Evolutionary conservation across 2,797 vertebrate genomes (phyloP).

Genomic region (Paedocypris micromegethes): DNA sequence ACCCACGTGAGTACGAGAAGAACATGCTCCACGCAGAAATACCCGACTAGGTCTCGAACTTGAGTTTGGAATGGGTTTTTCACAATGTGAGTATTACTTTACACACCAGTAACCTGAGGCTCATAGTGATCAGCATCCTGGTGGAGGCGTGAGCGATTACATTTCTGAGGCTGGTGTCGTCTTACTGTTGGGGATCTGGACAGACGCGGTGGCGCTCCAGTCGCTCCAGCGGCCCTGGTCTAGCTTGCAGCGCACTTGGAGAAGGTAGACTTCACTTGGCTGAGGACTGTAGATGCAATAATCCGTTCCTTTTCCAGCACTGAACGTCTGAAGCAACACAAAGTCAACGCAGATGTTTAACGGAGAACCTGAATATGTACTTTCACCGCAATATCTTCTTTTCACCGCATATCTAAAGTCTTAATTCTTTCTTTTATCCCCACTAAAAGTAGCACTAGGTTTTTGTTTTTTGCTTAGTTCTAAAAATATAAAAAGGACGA

Average conservation of each 20-base stretch:
- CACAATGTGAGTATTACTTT: background rate
- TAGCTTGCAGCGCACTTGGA: constrained; percentile 77
- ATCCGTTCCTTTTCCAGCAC: constrained; percentile 63
- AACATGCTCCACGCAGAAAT: no score
- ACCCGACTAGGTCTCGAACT: no score
- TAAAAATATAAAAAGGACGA: no score
- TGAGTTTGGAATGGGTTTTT: no score
- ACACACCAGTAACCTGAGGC: background rate
- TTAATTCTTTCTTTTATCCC: no score
- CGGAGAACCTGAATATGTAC: no score
- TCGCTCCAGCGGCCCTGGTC: constrained; percentile 80
- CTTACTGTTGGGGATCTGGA: constrained; percentile 71
- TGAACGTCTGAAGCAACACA: constrained; percentile 59
- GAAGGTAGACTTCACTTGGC: constrained; percentile 66
- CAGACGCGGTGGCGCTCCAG: constrained; percentile 67
- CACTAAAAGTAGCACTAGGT: no score
- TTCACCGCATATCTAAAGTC: no score
- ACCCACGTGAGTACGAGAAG: no score
- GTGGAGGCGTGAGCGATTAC: background rate
- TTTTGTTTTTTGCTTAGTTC: no score
- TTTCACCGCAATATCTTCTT: no score
- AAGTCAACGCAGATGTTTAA: background rate
- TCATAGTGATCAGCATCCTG: background rate
- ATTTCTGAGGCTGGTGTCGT: constrained; percentile 12
- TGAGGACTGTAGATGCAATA: constrained; percentile 69